phyloP scores from a whole-genome alignment of 2,797 vertebrate genomes.

The Pseudochirops corinnae region DNA sequence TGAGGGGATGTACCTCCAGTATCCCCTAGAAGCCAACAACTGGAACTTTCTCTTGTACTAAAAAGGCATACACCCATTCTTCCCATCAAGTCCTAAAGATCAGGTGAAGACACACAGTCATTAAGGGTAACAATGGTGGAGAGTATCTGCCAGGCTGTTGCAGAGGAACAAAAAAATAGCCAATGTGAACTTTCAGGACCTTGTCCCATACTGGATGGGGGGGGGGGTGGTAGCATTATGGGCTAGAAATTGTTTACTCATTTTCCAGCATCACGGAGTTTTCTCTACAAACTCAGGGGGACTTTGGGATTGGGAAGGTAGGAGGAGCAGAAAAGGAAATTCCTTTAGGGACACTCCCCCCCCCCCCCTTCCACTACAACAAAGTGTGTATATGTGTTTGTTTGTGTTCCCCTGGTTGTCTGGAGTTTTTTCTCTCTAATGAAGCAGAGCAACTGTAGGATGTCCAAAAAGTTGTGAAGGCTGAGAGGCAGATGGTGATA shows the following conservation, averaged over 20 bases:
- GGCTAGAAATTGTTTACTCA: not conserved
- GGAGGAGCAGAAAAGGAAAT: no score
- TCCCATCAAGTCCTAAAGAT: conserved; percentile 51
- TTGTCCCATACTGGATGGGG: not conserved
- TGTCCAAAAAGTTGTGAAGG: not conserved
- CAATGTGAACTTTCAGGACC: not conserved
- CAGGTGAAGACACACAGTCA: conserved; percentile 5
- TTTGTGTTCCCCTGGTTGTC: not conserved
- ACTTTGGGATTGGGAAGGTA: no score
- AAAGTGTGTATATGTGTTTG: not conserved
- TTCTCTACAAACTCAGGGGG: not conserved
- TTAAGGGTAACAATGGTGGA: not conserved
- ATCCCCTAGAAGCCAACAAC: not conserved
- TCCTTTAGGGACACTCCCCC: no score
- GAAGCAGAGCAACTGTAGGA: not conserved
- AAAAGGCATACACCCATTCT: not conserved
- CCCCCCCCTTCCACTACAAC: not conserved
- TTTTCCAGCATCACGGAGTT: not conserved
- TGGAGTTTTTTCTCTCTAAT: not conserved
- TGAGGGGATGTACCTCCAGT: not conserved
- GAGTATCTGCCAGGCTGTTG: not conserved
- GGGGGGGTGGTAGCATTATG: not conserved
- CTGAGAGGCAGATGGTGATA: not conserved
- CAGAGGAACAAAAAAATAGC: not conserved
- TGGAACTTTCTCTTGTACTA: no score